Conservation (phyloP, 2,797 vertebrate species). For the Heterohyrax brucei region DNA sequence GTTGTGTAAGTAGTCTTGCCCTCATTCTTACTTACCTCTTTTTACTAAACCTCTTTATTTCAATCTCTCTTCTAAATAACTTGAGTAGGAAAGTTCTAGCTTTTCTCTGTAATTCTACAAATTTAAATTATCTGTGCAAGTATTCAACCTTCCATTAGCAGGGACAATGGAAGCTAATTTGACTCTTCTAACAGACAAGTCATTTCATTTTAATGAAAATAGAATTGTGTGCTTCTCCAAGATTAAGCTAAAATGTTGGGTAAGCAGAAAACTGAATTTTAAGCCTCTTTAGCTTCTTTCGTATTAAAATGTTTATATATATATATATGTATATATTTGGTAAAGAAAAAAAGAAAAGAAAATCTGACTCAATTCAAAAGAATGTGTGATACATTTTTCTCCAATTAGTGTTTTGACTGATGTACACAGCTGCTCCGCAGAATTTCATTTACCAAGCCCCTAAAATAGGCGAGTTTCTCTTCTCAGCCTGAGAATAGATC, state of each 20-base stretch:
- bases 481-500: not conserved
- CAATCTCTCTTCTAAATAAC: not conserved
- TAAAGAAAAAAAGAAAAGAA: not conserved
- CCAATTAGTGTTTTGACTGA: not conserved
- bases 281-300: constrained; percentile 22
- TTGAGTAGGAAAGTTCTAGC: not conserved
- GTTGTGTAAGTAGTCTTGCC: not conserved
- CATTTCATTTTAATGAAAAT: constrained; percentile 66
- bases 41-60: not conserved
- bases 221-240: not conserved
- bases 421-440: not conserved
- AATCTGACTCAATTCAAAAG: not conserved
- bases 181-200: constrained; percentile 22
- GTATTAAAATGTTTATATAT: not conserved
- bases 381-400: not conserved
- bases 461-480: not conserved
- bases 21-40: not conserved
- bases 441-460: not conserved
- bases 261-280: constrained; percentile 34
- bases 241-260: constrained; percentile 62
- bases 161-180: constrained; percentile 43
- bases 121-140: not conserved
- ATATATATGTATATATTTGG: no score
- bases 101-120: constrained; percentile 12
- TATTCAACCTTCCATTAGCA: constrained; percentile 12